Evolutionary conservation across 1,140 invertebrate species (phyloP), one percentile per base, ranked within the genome.

Genomic region (Whitmania pigra): DNA sequence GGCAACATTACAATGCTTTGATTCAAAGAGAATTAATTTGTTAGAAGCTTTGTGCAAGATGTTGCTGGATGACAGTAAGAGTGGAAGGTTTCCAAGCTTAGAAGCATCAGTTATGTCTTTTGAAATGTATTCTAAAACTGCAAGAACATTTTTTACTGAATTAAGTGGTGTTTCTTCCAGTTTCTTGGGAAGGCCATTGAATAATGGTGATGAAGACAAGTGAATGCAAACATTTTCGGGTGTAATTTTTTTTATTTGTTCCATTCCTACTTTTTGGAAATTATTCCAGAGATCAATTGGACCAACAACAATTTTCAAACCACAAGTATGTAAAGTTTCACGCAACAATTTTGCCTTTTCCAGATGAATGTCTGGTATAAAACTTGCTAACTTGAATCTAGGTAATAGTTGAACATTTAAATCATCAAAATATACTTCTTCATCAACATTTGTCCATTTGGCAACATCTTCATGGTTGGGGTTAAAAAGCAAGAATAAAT

Each of bases 341-440:
- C 18, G 3, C 11, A 25, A n/a, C 11, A 63, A 4, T 63, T 63
- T 63, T 63, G 29, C 11, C 29, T 25, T 63, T 18, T 63, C 11
- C 20, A 11, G 22, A 22, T 22, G 20, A n/a, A 5, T n/a, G 2
- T 57, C 25, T 57, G 20, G 5, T 25, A 25, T n/a, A 57, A 9
- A 57, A n/a, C 9, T 3, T 25, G 9, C 5, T 4, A 9, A n/a
- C n/a, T n/a, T n/a, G 25, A 5, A 3, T 57, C 25, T 57, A 3
- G 31, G 31, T 36, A 20, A n/a, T 57, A 57, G 20, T 57, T 57
- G 54, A 2, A n/a, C 20, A 25, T 63, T 17, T 13, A 63, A 22
- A 17, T 63, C 29, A 63, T 63, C 57, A 31, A 63, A 63, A n/a
- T 63, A 63, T 25, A 63, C 29, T 7, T 63, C 57, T n/a, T 63